Evolutionary conservation across 2,797 vertebrate species (phyloP).

Genomic region (Diceros bicornis): DNA sequence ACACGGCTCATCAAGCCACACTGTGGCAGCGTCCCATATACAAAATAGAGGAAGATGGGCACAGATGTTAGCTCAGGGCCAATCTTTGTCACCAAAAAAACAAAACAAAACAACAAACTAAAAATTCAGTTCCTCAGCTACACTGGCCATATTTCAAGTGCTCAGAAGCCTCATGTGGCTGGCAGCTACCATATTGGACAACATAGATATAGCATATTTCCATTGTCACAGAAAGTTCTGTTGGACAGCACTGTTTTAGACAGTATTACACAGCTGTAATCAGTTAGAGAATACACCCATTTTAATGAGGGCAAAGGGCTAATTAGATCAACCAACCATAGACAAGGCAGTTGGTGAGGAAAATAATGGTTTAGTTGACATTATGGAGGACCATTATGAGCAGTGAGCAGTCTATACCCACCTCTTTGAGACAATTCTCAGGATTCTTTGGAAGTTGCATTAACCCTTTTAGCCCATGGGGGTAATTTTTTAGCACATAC

Average conservation of each 20-base stretch:
- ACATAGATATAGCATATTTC: background rate
- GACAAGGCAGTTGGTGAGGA: background rate
- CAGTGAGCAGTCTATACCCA: background rate
- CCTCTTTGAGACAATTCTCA: background rate
- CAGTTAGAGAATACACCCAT: background rate
- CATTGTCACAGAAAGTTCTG: background rate
- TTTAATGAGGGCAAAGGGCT: conserved; percentile 28
- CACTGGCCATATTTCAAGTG: background rate
- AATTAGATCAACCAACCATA: conserved; percentile 15
- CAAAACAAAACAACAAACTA: background rate
- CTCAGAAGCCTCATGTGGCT: background rate
- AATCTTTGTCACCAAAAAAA: too few relatives aligned
- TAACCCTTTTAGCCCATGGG: background rate
- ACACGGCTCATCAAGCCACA: too few relatives aligned
- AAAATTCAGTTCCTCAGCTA: background rate
- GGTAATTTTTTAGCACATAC: background rate
- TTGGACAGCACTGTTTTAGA: background rate
- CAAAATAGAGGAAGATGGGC: too few relatives aligned
- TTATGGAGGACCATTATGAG: background rate
- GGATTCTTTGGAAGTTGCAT: background rate
- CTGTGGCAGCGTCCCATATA: too few relatives aligned
- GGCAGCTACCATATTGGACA: background rate
- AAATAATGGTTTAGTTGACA: background rate
- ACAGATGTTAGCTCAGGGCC: too few relatives aligned
- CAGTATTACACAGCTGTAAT: background rate